A percentile compares a stretch with the other conserved stretches of the same genome.
Evolutionary conservation across 2,888 invertebrate species (phyloP).

Genomic region (Dryobota labecula): DNA sequence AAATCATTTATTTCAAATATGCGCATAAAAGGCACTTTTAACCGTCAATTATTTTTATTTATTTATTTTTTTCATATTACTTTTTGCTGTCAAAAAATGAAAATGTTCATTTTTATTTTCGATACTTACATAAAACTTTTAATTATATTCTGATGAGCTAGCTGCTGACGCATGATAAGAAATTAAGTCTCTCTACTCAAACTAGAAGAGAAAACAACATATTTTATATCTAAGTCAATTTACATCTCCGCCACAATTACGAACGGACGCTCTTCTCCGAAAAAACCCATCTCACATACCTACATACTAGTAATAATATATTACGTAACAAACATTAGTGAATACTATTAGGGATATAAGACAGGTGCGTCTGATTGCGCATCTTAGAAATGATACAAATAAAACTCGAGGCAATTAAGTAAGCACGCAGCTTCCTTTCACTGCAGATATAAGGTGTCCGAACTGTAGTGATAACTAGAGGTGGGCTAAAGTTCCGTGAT

Average conservation of each 20-base stretch:
- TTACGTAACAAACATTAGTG: slow-evolving; percentile 55
- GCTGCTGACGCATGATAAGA: neutral
- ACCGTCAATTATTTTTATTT: no score
- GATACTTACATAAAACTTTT: no score
- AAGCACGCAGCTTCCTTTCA: slow-evolving; percentile 81
- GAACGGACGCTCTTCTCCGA: slow-evolving; percentile 1
- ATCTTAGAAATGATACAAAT: slow-evolving; percentile 84
- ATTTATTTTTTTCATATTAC: no score
- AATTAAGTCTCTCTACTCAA: neutral
- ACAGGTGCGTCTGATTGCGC: slow-evolving; percentile 75
- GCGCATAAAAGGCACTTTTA: no score
- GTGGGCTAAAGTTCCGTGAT: neutral
- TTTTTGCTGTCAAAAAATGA: neutral
- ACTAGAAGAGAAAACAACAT: neutral
- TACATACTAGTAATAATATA: slow-evolving; percentile 7
- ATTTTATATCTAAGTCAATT: slow-evolving; percentile 5
- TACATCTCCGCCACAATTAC: slow-evolving; percentile 6
- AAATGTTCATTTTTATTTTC: neutral
- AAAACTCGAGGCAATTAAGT: slow-evolving; percentile 78
- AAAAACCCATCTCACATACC: slow-evolving; percentile 20
- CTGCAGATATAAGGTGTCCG: slow-evolving; percentile 63
- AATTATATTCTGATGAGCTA: neutral
- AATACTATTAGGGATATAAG: slow-evolving; percentile 59
- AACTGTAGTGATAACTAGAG: slow-evolving; percentile 50
- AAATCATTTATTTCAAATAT: no score